Percentiles rank a stretch among this genome's conserved stretches.
Conservation (phyloP, 2,797 vertebrate genomes). For the Phyllotis vaccarum region DNA sequence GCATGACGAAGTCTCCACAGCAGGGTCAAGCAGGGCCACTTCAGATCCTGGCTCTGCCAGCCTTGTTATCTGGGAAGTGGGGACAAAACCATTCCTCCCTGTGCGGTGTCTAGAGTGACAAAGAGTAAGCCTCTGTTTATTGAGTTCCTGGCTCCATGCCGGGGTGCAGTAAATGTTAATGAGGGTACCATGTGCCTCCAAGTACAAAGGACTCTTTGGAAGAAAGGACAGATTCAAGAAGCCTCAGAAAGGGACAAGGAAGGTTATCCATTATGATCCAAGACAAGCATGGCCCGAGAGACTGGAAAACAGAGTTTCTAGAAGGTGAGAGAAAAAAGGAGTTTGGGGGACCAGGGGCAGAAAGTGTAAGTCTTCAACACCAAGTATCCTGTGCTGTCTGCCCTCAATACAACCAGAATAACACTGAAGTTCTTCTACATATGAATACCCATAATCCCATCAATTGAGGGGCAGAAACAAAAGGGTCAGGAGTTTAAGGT, state of each 20-base stretch:
- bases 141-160: background rate
- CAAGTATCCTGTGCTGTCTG: background rate
- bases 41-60: background rate
- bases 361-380: too few species aligned
- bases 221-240: background rate
- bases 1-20: background rate
- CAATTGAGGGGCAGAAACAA: background rate
- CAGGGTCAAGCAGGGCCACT: background rate
- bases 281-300: background rate
- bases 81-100: background rate
- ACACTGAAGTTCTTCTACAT: background rate
- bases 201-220: background rate
- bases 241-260: background rate
- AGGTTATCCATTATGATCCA: background rate
- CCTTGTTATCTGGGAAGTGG: background rate
- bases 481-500: background rate
- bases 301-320: background rate
- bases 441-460: background rate
- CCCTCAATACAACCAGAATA: background rate
- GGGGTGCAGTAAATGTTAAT: background rate
- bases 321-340: background rate
- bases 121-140: background rate
- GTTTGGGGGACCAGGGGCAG: too few species aligned
- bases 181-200: background rate
- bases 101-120: background rate